Conservation (phyloP, 1,140 invertebrate genomes). For the Pseudomyrmex concolor region DNA sequence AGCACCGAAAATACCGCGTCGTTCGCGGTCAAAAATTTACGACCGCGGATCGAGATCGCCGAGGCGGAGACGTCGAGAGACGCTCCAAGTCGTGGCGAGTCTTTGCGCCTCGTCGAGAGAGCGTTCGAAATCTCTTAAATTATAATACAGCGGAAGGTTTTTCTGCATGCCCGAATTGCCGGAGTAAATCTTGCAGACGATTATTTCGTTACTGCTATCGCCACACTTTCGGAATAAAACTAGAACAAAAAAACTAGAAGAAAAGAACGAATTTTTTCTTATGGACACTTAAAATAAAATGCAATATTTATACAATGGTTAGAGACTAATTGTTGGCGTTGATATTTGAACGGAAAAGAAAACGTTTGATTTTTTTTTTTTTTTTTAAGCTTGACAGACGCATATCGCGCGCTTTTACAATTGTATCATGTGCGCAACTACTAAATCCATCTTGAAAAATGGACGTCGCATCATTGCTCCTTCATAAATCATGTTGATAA, state of each 20-base stretch:
- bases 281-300: too few species aligned
- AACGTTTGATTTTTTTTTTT: too few species aligned
- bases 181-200: neutral
- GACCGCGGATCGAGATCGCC: slow-evolving; percentile 28
- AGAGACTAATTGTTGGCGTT: too few species aligned
- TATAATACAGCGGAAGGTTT: slow-evolving; percentile 35
- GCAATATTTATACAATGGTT: too few species aligned
- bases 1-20: slow-evolving; percentile 32
- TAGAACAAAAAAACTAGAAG: too few species aligned
- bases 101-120: neutral
- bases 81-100: slow-evolving; percentile 5
- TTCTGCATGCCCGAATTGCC: neutral
- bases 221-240: neutral
- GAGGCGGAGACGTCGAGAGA: slow-evolving; percentile 20
- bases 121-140: slow-evolving; percentile 21
- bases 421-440: neutral
- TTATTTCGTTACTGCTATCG: neutral
- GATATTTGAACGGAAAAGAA: too few species aligned
- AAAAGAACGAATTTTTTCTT: too few species aligned
- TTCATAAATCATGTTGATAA: slow-evolving; percentile 50
- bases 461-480: neutral
- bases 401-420: neutral
- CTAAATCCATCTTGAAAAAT: slow-evolving; percentile 21
- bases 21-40: slow-evolving; percentile 42
- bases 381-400: neutral